These are phyloP conservation scores for Oscheius sp. DNA, from an alignment of 2,888 invertebrate genomes.

Conservation along the genomic window DNA sequence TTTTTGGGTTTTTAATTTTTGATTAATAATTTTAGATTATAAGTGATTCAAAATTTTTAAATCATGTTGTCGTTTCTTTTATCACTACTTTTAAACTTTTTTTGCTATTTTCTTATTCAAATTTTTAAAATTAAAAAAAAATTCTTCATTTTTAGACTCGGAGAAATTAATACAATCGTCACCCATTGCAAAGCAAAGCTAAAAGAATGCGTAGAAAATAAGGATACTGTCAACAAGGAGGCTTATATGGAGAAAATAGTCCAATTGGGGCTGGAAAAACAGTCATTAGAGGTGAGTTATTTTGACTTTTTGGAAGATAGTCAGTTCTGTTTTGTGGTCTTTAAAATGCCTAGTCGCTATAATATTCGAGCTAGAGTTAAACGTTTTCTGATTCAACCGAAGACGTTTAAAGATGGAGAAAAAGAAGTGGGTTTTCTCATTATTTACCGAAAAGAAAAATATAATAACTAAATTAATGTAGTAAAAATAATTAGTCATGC, in stretches of 20 bases:
- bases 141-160: constrained; percentile 21
- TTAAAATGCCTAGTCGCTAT: no score
- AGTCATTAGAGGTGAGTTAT: constrained; percentile 39
- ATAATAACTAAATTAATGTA: no score
- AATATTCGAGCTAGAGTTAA: neutral
- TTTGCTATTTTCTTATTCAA: neutral
- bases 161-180: constrained; percentile 35
- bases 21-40: no score
- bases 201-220: constrained; percentile 38
- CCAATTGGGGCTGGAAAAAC: constrained; percentile 48
- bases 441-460: no score
- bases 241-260: constrained; percentile 53
- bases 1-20: neutral
- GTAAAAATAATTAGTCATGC: no score
- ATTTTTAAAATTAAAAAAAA: neutral
- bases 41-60: no score
- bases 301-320: neutral
- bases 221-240: constrained; percentile 33
- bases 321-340: neutral
- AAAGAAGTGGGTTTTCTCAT: no score
- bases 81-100: no score
- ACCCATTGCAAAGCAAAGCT: constrained; percentile 40
- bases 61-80: no score
- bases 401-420: no score
- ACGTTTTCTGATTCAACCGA: neutral